Percentiles rank a stretch among this genome's conserved stretches.
These are phyloP conservation scores for Lophochroa leadbeateri DNA, from an alignment of 2,113 vertebrate species.

Conservation along the genomic window DNA sequence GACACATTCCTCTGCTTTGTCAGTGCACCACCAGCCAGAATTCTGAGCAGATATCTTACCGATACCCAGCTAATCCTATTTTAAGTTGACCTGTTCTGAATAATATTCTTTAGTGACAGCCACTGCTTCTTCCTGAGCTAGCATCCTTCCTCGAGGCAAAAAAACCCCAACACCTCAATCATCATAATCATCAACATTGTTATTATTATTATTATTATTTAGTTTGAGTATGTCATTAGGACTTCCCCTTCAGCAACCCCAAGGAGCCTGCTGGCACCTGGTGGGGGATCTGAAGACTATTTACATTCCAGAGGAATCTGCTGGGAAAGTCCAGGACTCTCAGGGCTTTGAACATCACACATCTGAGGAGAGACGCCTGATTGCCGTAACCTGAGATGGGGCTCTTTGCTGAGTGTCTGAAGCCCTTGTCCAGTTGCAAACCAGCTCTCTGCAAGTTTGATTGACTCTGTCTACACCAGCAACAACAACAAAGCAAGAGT, in stretches of 20 bases:
- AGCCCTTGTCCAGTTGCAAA: constrained; percentile 16
- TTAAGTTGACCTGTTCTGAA: background rate
- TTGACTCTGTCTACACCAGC: background rate
- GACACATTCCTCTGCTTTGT: background rate
- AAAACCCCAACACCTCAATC: background rate
- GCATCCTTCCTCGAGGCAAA: background rate
- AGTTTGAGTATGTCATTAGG: constrained; percentile 3
- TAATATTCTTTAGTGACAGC: background rate
- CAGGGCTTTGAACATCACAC: constrained; percentile 57
- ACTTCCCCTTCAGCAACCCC: constrained; percentile 44
- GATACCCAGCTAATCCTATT: background rate
- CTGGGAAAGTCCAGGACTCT: constrained; percentile 77
- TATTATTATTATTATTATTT: background rate
- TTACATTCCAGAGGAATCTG: constrained; percentile 77
- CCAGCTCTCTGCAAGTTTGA: background rate
- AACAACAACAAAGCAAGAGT: background rate
- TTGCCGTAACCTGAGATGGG: background rate
- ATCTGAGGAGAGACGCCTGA: constrained; percentile 50
- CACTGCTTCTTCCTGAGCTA: background rate
- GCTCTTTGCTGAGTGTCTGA: background rate
- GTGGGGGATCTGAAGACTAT: constrained; percentile 59
- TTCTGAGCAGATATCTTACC: background rate
- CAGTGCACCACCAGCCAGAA: rapidly evolving
- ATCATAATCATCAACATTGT: background rate
- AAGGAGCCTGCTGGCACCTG: constrained; percentile 65